Evolutionary conservation across 2,113 vertebrate species (phyloP).

Genomic region (Brienomyrus longianalis): DNA sequence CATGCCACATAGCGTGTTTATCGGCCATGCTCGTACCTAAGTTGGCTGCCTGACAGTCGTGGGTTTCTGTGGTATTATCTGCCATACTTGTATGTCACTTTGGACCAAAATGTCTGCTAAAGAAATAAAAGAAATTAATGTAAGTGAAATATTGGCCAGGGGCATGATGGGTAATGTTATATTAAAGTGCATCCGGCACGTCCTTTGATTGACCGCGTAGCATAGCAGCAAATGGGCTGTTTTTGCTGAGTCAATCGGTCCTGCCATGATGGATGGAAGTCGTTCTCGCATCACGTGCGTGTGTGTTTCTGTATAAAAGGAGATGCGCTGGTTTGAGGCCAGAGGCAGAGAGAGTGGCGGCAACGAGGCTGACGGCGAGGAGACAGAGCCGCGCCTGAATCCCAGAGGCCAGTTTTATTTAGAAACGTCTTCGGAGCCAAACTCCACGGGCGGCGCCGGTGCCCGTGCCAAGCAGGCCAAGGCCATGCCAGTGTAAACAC

Average conservation of each 20-base stretch:
- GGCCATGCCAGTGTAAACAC: not conserved
- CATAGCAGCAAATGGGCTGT: not conserved
- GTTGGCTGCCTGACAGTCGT: not conserved
- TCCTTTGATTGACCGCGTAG: not conserved
- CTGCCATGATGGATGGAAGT: not conserved
- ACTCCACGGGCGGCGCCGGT: not conserved
- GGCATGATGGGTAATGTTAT: not conserved
- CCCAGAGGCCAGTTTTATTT: not conserved
- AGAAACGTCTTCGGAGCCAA: not conserved
- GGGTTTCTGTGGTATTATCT: not conserved
- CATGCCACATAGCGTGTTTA: not conserved
- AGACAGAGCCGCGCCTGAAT: not conserved
- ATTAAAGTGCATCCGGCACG: not conserved
- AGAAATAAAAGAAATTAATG: not conserved
- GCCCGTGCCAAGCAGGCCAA: not conserved
- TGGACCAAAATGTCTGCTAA: not conserved
- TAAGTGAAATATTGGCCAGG: not conserved
- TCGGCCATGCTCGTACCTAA: not conserved
- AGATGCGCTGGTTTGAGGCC: not conserved
- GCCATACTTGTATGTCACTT: not conserved
- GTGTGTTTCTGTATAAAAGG: not conserved
- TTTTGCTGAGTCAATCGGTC: not conserved
- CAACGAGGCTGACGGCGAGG: not conserved
- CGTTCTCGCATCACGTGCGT: not conserved
- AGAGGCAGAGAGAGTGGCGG: not conserved